These are phyloP conservation scores for Lasioglossum lativentre DNA, from an alignment of 2,888 invertebrate species.

Conservation along the genomic window DNA sequence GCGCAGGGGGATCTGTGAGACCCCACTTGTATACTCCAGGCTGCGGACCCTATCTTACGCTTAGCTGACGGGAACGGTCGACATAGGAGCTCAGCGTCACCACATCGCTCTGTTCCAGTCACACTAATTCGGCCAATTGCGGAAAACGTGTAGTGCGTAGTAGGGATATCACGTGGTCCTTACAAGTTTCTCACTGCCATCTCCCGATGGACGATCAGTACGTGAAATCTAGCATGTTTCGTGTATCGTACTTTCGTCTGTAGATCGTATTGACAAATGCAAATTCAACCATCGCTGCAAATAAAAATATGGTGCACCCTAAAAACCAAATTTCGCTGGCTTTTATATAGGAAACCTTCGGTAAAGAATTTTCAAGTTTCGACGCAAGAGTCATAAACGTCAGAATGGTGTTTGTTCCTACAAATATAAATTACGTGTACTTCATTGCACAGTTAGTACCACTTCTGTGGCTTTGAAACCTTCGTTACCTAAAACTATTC, in stretches of 20 bases:
- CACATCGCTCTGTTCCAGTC: too few relatives aligned
- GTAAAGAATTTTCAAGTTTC: conserved; percentile 93
- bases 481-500: conserved; percentile 90
- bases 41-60: too few relatives aligned
- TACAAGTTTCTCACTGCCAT: too few relatives aligned
- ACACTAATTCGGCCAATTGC: too few relatives aligned
- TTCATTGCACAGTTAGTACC: neutral
- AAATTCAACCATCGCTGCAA: conserved; percentile 94
- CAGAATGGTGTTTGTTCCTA: conserved; percentile 93
- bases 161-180: too few relatives aligned
- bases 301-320: conserved; percentile 93
- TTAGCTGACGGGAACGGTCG: too few relatives aligned
- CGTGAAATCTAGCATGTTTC: neutral
- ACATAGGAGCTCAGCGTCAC: too few relatives aligned
- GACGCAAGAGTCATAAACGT: conserved; percentile 95
- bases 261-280: conserved; percentile 96
- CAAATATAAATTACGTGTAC: conserved; percentile 67
- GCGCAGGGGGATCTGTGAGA: too few relatives aligned
- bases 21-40: too few relatives aligned
- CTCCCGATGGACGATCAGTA: too few relatives aligned
- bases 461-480: neutral
- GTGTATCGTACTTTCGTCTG: conserved; percentile 89
- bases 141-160: too few relatives aligned
- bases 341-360: conserved; percentile 95
- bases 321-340: conserved; percentile 96